Percentiles rank a stretch among this genome's conserved stretches.
These are phyloP conservation scores for Zapornia atra DNA, from an alignment of 2,113 vertebrate genomes.

Conservation along the genomic window DNA sequence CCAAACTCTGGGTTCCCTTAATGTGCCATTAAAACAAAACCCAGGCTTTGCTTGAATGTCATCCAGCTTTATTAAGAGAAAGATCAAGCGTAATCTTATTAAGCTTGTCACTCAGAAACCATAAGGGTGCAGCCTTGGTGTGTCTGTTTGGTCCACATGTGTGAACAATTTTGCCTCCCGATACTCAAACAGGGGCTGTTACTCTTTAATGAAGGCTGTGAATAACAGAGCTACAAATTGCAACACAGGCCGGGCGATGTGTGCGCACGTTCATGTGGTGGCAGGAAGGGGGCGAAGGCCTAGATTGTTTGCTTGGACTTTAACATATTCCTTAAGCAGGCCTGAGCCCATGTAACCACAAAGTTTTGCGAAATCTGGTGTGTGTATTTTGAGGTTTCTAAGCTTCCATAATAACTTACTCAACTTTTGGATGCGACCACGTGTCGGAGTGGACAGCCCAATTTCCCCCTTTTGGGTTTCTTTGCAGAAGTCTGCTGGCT, in stretches of 20 bases:
- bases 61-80: conserved; percentile 67
- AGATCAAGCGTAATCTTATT: conserved; percentile 67
- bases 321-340: background rate
- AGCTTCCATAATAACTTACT: conserved; percentile 27
- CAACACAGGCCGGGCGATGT: background rate
- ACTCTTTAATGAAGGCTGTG: conserved; percentile 31
- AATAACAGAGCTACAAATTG: conserved; percentile 27
- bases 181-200: conserved; percentile 45
- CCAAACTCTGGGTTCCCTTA: conserved; percentile 50
- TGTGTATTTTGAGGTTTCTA: conserved; percentile 61
- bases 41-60: conserved; percentile 54
- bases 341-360: conserved; percentile 21
- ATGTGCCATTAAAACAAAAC: conserved; percentile 42
- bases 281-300: background rate
- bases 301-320: conserved; percentile 44
- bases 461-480: background rate
- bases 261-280: background rate
- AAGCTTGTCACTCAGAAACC: conserved; percentile 59
- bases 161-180: conserved; percentile 24
- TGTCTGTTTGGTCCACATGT: conserved; percentile 47
- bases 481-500: background rate
- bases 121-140: conserved; percentile 31
- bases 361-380: conserved; percentile 18
- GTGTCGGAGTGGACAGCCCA: background rate
- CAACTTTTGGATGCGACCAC: background rate